Evolutionary conservation across 2,797 vertebrate species (phyloP).

Genomic region (Cuniculus paca): DNA sequence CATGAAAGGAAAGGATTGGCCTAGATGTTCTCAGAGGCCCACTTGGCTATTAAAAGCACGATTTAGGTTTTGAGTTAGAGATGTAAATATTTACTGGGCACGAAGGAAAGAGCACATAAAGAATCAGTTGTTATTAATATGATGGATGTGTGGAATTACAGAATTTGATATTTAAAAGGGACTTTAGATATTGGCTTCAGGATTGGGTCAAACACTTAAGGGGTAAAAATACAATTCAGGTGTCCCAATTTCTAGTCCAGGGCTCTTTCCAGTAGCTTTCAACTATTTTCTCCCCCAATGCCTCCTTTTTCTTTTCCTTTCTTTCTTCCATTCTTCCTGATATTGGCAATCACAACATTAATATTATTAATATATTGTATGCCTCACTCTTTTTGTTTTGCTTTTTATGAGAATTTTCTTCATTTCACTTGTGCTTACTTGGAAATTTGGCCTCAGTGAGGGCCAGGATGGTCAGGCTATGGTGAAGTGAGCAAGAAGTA

Average conservation of each 20-base stretch:
- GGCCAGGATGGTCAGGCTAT: background rate
- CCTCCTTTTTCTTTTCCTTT: background rate
- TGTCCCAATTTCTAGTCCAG: background rate
- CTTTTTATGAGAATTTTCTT: background rate
- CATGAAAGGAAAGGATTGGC: slow-evolving; percentile 10
- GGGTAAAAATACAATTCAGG: slow-evolving; percentile 1
- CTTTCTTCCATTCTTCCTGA: background rate
- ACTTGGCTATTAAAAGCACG: background rate
- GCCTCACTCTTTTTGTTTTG: background rate
- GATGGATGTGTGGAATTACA: background rate
- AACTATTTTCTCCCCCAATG: background rate
- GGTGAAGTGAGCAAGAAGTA: background rate
- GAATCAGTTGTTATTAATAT: slow-evolving; percentile 1
- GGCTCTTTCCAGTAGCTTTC: background rate
- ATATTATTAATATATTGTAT: background rate
- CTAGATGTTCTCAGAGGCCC: slow-evolving; percentile 15
- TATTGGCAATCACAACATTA: background rate
- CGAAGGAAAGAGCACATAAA: slow-evolving; percentile 40
- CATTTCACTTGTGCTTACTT: background rate
- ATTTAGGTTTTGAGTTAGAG: slow-evolving; percentile 42
- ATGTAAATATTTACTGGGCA: slow-evolving; percentile 57
- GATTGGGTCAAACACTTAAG: background rate
- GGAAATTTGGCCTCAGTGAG: background rate
- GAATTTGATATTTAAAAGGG: slow-evolving; percentile 1
- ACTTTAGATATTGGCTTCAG: background rate